Conservation (phyloP, 2,113 vertebrate genomes). For the Sapayoa aenigma region DNA sequence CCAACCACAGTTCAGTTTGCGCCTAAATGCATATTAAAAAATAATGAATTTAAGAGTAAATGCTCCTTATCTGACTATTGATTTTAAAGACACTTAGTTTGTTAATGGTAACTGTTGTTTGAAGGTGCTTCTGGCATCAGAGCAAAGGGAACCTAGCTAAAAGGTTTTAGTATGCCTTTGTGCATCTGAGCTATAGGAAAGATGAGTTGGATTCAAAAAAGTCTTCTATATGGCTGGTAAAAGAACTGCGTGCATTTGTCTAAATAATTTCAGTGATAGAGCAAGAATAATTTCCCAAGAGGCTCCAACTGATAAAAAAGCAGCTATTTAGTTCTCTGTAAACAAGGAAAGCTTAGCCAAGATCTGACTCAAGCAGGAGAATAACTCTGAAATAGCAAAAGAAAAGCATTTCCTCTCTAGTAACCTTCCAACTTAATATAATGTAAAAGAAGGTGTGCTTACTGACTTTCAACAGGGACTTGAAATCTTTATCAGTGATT, state of each 20-base stretch:
- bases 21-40: background rate
- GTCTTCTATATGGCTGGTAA: background rate
- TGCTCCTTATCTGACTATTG: background rate
- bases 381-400: background rate
- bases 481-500: background rate
- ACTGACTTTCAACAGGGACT: background rate
- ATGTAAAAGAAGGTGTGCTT: background rate
- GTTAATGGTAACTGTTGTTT: background rate
- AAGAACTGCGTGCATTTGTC: background rate
- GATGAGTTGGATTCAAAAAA: background rate
- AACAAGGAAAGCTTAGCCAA: background rate
- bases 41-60: background rate
- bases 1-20: background rate
- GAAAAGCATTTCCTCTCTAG: background rate
- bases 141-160: background rate
- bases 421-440: background rate
- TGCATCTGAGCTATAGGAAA: background rate
- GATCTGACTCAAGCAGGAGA: background rate
- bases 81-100: background rate
- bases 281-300: background rate
- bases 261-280: background rate
- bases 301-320: background rate
- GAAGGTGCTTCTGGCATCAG: background rate
- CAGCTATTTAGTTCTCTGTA: background rate
- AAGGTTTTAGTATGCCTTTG: background rate